Evolutionary conservation across 2,888 invertebrate genomes (phyloP).

Genomic region (Orthosia incerta): DNA sequence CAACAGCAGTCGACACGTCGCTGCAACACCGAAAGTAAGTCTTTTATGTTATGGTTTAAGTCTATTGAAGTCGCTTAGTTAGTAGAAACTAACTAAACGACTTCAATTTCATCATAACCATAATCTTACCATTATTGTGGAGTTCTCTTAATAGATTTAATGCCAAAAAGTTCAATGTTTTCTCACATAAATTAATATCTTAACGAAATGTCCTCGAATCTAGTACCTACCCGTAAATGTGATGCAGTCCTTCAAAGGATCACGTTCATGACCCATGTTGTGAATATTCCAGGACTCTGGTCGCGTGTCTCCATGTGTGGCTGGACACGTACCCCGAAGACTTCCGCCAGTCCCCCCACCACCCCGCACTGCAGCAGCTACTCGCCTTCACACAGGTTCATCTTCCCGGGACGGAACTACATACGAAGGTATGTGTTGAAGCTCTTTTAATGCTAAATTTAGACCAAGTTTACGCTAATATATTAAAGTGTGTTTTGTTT

Average conservation of each 20-base stretch:
- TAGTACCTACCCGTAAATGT: background rate
- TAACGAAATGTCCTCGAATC: no score
- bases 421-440: conserved; percentile 90
- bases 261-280: background rate
- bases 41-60: background rate
- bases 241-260: background rate
- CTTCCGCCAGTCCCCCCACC: conserved; percentile 95
- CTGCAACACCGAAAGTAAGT: conserved; percentile 94
- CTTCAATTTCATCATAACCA: background rate
- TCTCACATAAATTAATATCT: background rate
- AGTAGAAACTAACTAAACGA: background rate
- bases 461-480: background rate
- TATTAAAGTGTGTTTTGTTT: background rate
- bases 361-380: conserved; percentile 95
- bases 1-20: conserved; percentile 89
- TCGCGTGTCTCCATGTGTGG: conserved; percentile 98
- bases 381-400: conserved; percentile 96
- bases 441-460: background rate
- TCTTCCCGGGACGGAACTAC: conserved; percentile 96
- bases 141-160: no score
- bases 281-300: conserved; percentile 92
- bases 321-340: conserved; percentile 99
- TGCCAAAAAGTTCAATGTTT: background rate
- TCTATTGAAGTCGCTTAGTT: background rate
- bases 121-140: no score